Conservation (phyloP, 2,113 vertebrate species). For the Centrocercus urophasianus region DNA sequence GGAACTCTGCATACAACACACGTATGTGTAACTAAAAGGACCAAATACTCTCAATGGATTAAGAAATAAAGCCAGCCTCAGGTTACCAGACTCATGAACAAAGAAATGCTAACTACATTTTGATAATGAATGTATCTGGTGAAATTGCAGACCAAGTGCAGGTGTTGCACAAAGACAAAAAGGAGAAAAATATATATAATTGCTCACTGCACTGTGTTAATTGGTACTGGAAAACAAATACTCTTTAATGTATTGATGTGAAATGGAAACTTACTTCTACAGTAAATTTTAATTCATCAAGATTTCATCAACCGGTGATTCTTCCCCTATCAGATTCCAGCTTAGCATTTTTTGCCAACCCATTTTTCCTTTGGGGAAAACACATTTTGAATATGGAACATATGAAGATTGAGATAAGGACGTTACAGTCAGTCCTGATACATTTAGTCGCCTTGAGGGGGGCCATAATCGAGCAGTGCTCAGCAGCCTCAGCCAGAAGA, state of each 20-base stretch:
- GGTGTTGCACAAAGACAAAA: not conserved
- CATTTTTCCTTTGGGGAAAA: not conserved
- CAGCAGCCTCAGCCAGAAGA: constrained; percentile 18
- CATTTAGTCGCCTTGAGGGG: not conserved
- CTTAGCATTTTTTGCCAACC: not conserved
- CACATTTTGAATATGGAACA: rapidly evolving
- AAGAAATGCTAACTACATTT: constrained; percentile 7
- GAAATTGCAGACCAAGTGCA: not conserved
- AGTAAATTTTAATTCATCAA: not conserved
- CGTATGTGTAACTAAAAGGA: not conserved
- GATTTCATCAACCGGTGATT: not conserved
- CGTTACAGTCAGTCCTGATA: not conserved
- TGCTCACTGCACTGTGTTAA: not conserved
- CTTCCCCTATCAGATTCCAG: not conserved
- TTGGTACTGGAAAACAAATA: not conserved
- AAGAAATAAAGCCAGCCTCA: not conserved
- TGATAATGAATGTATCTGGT: not conserved
- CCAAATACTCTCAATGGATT: not conserved
- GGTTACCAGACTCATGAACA: not conserved
- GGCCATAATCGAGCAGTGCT: not conserved
- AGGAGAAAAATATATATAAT: not conserved
- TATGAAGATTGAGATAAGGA: not conserved
- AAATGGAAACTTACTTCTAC: not conserved
- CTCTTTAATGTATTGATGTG: not conserved
- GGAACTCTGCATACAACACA: not conserved